Evolutionary conservation across 2,797 vertebrate species (phyloP), one percentile per base, ranked within the genome.

Genomic region (Oreortyx pictus): DNA sequence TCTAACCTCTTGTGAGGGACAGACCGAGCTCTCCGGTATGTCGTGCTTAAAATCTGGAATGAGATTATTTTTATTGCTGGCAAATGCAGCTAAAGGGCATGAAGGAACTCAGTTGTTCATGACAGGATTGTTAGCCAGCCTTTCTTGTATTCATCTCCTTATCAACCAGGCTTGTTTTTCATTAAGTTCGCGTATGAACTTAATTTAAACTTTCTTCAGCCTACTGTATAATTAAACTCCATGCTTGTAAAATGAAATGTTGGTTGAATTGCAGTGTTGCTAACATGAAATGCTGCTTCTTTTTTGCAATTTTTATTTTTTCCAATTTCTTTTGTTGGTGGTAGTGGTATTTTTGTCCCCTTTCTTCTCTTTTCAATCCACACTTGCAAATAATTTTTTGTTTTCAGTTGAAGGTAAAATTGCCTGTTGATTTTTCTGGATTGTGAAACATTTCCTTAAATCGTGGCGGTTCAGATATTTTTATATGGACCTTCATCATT

Each of bases 31-130:
- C 72, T 82, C 54, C 52, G 43, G 57, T 73, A 67, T 94, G 84
- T 94, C 94, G 31, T 91, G 81, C 71, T 94, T 82, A 35, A 96
- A 95, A 96, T 93, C 73, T 96, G 85, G 94, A 96, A 95, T 50
- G 73, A 89, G 82, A 96, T 97, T 86, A 65, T 86, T 97, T 97
- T 97, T 91, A 76, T 96, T 97, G 90, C 82, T 88, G 82, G 54
- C 89, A 97, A 97, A 95, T 91, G 68, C 75, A 93, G 77, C 94
- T 91, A 90, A 72, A 65, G 46, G 68, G 77, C 71, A 65, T 80
- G 77, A 95, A 85, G 85, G 92, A 89, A 90, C 93, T 90, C 72
- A 74, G 64, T 31, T 82, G 73, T 81, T 96, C 86, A 27, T 88
- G 93, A 88, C 81, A 85, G 67, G 94, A 88, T 81, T 57, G 54